Percentiles rank a stretch among this genome's conserved stretches.
phyloP scores from a whole-genome alignment of 1,140 invertebrate species.

The Agrypnia vestita region DNA sequence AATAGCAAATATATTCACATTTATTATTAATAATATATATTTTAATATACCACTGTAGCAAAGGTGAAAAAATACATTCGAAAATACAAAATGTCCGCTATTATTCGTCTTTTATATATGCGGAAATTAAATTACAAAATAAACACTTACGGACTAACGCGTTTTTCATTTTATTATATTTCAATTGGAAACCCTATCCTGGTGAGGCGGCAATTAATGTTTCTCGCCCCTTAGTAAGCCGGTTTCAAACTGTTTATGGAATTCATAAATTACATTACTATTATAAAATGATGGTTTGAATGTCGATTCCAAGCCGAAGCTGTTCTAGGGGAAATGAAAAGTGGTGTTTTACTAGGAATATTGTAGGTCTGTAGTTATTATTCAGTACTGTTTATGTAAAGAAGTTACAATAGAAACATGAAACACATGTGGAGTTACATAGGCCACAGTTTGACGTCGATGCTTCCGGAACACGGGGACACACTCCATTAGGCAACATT shows the following conservation, averaged over 20 bases:
- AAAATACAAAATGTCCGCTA: slow-evolving; percentile 47
- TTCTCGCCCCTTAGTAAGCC: no score
- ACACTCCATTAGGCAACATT: slow-evolving; percentile 4
- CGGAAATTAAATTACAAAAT: slow-evolving; percentile 47
- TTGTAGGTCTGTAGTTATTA: no score
- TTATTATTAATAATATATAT: slow-evolving; percentile 19
- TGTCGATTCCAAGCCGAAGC: no score
- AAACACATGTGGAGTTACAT: slow-evolving; percentile 32
- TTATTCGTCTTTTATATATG: slow-evolving; percentile 31
- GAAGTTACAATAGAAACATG: no score
- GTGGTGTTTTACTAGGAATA: no score
- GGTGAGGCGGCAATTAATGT: no score
- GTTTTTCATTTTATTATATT: slow-evolving; percentile 4
- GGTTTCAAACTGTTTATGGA: no score
- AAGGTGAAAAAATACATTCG: slow-evolving; percentile 50
- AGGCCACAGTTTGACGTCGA: slow-evolving; percentile 54
- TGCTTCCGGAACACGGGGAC: slow-evolving; percentile 32
- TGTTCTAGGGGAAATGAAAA: no score
- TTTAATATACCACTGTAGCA: slow-evolving; percentile 44
- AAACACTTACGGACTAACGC: slow-evolving; percentile 44
- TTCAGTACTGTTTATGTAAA: no score
- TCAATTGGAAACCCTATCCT: background rate
- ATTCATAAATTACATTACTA: no score
- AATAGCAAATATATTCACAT: slow-evolving; percentile 31
- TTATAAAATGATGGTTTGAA: no score